Base-by-base conservation (phyloP, 2,113 vertebrate species). In the Platichthys flesus region DNA sequence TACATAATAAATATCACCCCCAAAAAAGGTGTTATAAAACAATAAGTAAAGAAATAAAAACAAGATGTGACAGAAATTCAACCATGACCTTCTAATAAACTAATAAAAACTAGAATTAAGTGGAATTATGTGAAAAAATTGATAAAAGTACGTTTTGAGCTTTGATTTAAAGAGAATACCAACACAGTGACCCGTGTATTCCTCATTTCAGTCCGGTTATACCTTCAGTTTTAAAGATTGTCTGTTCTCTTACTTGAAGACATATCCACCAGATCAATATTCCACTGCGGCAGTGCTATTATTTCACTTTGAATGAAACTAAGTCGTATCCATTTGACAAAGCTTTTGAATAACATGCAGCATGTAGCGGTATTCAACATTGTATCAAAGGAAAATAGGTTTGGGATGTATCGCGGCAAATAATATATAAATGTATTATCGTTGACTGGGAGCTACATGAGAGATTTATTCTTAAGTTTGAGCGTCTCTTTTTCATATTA, bases 271-370 rank as follows among this genome's bases (percentile, higher is more conserved):
- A 20, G 68, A 85, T 88, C 68, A 75, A 76, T 79, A 89, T 89
- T 86, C 66, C 56, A 49, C 63, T 1, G 40, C 69, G 76, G 79
- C 74, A 76, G 72, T 70, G 61, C 95, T 95, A 95, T 94, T 94
- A 95, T 94, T 88, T 95, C 93, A 95, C 93, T 96, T 96, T 95
- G 89, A 92, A 95, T 95, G 66, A 93, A 96, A 95, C 96, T 95
- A 95, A 93, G 91, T 87, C 91, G 92, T 90, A 94, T 95, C 94
- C 92, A 91, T 90, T 92, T 93, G 93, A 94, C 93, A 94, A 93
- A 95, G 94, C 95, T 95, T 51, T 95, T 95, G 75, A 96, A 95
- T 96, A 95, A 95, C 94, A 95, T 89, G 94, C 95, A 58, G 92
- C 65, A 5, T 76, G 60, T 81, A 86, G n/a, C 47, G 65, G 69